Conservation (phyloP, 35 echinoderm and acorn worm genomes). For the Patiria miniata region DNA sequence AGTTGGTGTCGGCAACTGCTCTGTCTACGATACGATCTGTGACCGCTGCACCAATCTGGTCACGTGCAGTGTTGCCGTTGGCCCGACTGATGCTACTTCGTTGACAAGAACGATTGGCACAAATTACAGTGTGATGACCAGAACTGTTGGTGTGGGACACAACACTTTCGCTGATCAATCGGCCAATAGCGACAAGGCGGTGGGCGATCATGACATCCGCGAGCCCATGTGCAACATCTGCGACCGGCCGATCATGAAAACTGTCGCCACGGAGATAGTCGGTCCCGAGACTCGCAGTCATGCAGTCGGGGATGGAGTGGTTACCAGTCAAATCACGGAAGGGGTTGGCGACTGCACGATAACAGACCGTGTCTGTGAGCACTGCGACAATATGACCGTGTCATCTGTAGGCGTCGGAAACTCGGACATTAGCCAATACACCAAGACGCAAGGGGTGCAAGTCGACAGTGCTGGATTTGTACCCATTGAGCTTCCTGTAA, state of each 20-base stretch:
- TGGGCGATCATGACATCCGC: constrained; percentile 62
- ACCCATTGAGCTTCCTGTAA: neutral
- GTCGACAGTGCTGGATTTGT: neutral
- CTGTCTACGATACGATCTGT: constrained; percentile 72
- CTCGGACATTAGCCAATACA: constrained; percentile 38
- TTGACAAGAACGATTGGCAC: constrained; percentile 68
- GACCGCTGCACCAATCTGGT: constrained; percentile 75
- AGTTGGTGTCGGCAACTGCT: constrained; percentile 57
- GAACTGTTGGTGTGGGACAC: constrained; percentile 68
- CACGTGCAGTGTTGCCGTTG: constrained; percentile 27
- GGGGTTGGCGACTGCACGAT: constrained; percentile 72
- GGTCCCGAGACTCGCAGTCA: constrained; percentile 23
- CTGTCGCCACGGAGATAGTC: constrained; percentile 38
- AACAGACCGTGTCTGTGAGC: constrained; percentile 77
- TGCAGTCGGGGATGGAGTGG: constrained; percentile 36
- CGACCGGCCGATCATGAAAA: constrained; percentile 45
- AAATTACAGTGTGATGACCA: constrained; percentile 57
- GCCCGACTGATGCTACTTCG: neutral
- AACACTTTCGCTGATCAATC: neutral
- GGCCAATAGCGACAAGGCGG: constrained; percentile 43
- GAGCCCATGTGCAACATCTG: constrained; percentile 64
- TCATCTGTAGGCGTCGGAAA: constrained; percentile 37
- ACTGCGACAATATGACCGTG: constrained; percentile 58
- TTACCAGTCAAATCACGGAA: neutral
- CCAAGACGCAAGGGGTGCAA: constrained; percentile 36